These are phyloP conservation scores for Tortrix viridana DNA, from an alignment of 2,888 invertebrate species.

Conservation along the genomic window DNA sequence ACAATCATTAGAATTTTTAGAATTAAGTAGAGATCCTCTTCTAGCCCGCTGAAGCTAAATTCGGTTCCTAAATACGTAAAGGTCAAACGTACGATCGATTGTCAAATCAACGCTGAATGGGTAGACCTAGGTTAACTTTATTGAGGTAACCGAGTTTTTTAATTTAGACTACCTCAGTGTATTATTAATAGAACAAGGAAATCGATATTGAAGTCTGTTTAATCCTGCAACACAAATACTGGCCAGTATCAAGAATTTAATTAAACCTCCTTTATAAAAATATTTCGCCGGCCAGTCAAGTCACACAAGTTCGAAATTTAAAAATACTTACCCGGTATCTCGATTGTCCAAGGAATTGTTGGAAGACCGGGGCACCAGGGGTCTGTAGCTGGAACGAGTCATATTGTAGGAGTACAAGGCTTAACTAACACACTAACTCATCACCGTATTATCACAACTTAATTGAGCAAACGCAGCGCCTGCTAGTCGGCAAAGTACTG, in stretches of 20 bases:
- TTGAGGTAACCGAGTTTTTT: no score
- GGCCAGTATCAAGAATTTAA: neutral
- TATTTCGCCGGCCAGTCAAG: neutral
- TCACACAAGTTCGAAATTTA: conserved; percentile 20
- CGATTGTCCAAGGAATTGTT: conserved; percentile 69
- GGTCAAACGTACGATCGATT: no score
- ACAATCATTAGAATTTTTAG: no score
- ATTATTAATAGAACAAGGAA: neutral
- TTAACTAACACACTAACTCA: conserved; percentile 33
- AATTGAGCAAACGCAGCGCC: conserved; percentile 62
- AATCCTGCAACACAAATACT: neutral
- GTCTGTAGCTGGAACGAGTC: conserved; percentile 78
- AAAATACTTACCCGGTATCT: conserved; percentile 68
- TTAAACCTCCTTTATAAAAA: no score
- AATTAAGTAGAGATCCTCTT: no score
- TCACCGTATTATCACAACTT: conserved; percentile 43
- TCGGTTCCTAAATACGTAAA: no score
- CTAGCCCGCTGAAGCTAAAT: no score
- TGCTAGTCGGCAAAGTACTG: conserved; percentile 62
- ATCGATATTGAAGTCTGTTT: conserved; percentile 1
- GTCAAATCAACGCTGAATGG: no score
- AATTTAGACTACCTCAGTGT: no score
- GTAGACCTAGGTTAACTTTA: no score
- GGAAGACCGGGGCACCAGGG: conserved; percentile 73
- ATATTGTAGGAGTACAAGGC: conserved; percentile 44